These are phyloP conservation scores for Zaprionus kolodkinae DNA, from an alignment of 1,140 invertebrate species.

Conservation along the genomic window DNA sequence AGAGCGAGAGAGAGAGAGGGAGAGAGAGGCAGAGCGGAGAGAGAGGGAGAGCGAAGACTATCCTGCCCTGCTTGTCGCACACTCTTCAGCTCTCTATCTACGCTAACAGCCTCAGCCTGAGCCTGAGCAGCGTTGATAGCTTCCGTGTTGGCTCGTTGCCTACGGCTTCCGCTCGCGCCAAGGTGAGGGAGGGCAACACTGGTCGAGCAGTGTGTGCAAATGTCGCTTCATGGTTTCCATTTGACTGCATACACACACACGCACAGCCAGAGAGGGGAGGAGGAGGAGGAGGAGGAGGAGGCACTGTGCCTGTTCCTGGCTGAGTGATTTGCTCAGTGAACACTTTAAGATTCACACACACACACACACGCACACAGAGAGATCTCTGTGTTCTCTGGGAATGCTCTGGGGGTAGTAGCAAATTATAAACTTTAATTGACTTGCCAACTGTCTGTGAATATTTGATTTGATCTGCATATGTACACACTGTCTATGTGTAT, in stretches of 20 bases:
- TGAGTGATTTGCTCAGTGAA: conserved; percentile 41
- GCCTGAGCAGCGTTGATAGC: conserved; percentile 57
- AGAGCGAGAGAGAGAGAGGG: not conserved
- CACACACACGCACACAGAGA: not conserved
- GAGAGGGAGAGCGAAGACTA: not conserved
- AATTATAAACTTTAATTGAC: conserved; percentile 58
- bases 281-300: not conserved
- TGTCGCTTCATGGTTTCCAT: conserved; percentile 62
- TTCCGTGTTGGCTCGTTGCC: conserved; percentile 38
- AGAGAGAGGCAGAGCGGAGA: not conserved
- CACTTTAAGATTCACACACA: conserved; percentile 26
- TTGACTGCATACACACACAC: conserved; percentile 52
- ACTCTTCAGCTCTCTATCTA: not conserved
- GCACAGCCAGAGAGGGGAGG: conserved; percentile 6
- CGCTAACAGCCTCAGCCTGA: not conserved
- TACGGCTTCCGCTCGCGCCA: not conserved
- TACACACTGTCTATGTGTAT: too few relatives aligned
- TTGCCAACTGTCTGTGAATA: conserved; percentile 30
- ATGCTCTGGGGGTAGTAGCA: conserved; percentile 20
- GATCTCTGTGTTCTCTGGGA: too few relatives aligned
- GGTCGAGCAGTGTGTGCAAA: conserved; percentile 33
- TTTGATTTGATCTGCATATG: not conserved
- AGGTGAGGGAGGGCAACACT: not conserved
- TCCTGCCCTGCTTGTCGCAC: not conserved
- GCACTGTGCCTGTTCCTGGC: not conserved